phyloP scores from a whole-genome alignment of 2,113 vertebrate species.

The Ictidomys tridecemlineatus region DNA sequence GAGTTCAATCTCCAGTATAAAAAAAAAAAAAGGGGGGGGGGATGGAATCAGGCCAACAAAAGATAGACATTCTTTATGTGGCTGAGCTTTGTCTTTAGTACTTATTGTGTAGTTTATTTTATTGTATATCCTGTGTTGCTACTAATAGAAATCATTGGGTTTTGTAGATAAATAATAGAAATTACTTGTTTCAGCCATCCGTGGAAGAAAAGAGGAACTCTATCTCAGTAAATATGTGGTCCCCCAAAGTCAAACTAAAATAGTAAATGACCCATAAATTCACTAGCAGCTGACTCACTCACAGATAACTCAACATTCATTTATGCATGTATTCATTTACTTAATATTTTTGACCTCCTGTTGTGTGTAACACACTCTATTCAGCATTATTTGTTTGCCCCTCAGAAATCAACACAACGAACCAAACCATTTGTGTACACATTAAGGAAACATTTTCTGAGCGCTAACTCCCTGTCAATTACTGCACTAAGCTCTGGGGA shows the following conservation, averaged over 20 bases:
- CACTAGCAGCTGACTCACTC: neutral
- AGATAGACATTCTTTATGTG: neutral
- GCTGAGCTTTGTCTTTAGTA: neutral
- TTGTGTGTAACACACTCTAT: neutral
- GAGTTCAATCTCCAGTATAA: too few species aligned
- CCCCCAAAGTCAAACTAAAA: neutral
- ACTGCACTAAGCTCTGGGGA: neutral
- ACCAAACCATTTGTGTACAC: neutral
- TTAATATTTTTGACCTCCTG: conserved; percentile 27
- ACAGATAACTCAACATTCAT: conserved; percentile 16
- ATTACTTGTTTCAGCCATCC: neutral
- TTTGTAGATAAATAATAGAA: neutral
- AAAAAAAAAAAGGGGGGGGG: neutral
- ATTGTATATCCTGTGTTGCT: neutral
- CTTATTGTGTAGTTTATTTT: neutral
- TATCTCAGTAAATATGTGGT: neutral
- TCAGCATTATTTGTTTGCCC: neutral
- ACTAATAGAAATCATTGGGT: neutral
- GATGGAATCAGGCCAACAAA: neutral
- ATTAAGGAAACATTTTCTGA: conserved; percentile 30
- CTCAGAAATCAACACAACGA: neutral
- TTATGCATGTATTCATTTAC: conserved; percentile 28
- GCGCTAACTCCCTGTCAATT: neutral
- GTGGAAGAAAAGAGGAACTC: neutral
- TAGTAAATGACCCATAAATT: neutral